These are phyloP conservation scores for Heterohyrax brucei DNA, from an alignment of 2,797 vertebrate genomes.

Conservation along the genomic window DNA sequence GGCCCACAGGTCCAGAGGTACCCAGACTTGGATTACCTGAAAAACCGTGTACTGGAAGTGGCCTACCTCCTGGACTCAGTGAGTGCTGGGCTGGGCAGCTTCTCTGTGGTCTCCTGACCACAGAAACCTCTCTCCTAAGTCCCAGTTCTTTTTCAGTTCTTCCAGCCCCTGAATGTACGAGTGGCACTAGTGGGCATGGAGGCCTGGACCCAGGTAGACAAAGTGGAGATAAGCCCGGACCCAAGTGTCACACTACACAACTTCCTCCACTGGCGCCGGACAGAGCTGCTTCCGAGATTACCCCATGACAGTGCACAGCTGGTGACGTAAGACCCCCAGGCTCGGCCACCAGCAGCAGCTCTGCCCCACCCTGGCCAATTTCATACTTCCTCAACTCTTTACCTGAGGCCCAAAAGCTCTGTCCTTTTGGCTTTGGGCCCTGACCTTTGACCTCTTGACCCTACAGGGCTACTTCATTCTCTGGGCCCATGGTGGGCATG, in stretches of 20 bases:
- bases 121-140: background rate
- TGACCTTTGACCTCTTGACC: slow-evolving; percentile 35
- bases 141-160: slow-evolving; percentile 91
- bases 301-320: slow-evolving; percentile 97
- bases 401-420: background rate
- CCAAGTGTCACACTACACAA: slow-evolving; percentile 91
- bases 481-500: slow-evolving; percentile 94
- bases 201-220: slow-evolving; percentile 94
- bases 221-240: slow-evolving; percentile 90
- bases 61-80: slow-evolving; percentile 96
- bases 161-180: slow-evolving; percentile 94
- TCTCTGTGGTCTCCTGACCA: fast-evolving
- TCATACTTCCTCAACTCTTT: background rate
- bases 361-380: background rate
- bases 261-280: slow-evolving; percentile 95
- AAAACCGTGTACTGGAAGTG: slow-evolving; percentile 94
- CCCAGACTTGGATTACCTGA: slow-evolving; percentile 64
- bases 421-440: background rate
- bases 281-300: slow-evolving; percentile 93
- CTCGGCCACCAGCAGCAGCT: background rate
- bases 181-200: slow-evolving; percentile 95
- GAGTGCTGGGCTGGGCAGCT: slow-evolving; percentile 77
- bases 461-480: slow-evolving; percentile 92
- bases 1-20: slow-evolving; percentile 85
- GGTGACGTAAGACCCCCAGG: slow-evolving; percentile 91